A percentile compares a stretch with the other conserved stretches of the same genome.
Evolutionary conservation across 2,113 vertebrate genomes (phyloP).

Genomic region (Meriones unguiculatus): DNA sequence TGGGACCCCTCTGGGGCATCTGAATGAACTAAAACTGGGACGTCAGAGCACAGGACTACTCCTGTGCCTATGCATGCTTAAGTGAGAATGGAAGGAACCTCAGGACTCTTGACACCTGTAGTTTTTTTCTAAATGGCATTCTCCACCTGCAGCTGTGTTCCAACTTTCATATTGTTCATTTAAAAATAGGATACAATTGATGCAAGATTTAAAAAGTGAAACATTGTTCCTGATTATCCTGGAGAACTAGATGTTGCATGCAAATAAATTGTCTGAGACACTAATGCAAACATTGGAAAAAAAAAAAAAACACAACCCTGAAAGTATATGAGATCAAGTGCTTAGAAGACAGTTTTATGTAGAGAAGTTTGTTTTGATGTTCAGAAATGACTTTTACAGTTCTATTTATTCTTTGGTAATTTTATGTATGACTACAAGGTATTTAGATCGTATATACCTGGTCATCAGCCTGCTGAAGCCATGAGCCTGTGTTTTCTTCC

Average conservation of each 20-base stretch:
- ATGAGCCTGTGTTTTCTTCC: background rate
- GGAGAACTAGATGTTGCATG: background rate
- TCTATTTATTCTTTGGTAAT: background rate
- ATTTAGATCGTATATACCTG: background rate
- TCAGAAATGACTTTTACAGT: background rate
- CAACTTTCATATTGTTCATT: conserved; percentile 21
- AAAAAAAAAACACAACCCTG: too few relatives aligned
- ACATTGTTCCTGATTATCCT: background rate
- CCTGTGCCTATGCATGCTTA: background rate
- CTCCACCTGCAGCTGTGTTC: background rate
- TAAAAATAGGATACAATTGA: background rate
- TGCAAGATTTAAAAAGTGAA: conserved; percentile 23
- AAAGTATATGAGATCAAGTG: background rate
- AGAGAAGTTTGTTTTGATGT: conserved; percentile 7
- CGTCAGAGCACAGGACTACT: background rate
- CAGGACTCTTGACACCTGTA: background rate
- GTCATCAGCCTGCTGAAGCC: background rate
- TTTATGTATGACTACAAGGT: background rate
- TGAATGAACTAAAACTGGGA: background rate
- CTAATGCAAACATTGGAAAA: background rate
- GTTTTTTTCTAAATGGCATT: background rate
- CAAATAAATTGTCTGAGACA: background rate
- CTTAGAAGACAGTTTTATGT: conserved; percentile 17
- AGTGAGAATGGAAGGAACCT: background rate
- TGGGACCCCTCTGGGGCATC: background rate